Conservation (phyloP, 2,113 vertebrate genomes). For the Bubo scandiacus region DNA sequence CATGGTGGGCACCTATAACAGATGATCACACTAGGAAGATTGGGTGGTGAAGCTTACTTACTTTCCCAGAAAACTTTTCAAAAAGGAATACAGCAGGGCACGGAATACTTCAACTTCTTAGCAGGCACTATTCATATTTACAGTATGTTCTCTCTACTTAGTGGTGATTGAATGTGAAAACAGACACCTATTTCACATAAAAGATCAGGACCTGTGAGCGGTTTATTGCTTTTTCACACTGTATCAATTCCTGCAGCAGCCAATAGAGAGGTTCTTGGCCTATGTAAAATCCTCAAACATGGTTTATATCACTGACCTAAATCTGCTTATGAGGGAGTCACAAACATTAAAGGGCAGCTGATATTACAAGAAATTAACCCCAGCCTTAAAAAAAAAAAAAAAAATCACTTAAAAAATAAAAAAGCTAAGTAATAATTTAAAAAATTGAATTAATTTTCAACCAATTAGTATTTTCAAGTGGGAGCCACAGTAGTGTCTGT, state of each 20-base stretch:
- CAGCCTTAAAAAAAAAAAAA: background rate
- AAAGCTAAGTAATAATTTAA: background rate
- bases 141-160: background rate
- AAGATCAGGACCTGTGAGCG: background rate
- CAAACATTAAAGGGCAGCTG: background rate
- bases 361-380: background rate
- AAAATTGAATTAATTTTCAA: constrained; percentile 12
- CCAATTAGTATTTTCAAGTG: constrained; percentile 30
- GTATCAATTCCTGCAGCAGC: background rate
- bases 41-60: background rate
- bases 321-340: background rate
- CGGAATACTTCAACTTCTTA: background rate
- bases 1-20: background rate
- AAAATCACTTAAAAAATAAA: background rate
- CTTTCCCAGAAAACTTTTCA: background rate
- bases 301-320: background rate
- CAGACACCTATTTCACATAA: background rate
- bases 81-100: background rate
- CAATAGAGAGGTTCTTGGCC: background rate
- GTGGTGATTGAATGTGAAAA: background rate
- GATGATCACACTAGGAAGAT: background rate
- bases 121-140: background rate
- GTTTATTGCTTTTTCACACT: background rate
- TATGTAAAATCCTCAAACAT: background rate
- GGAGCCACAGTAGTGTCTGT: background rate